These are phyloP conservation scores for Cinclus cinclus DNA, from an alignment of 2,113 vertebrate genomes.

Conservation along the genomic window DNA sequence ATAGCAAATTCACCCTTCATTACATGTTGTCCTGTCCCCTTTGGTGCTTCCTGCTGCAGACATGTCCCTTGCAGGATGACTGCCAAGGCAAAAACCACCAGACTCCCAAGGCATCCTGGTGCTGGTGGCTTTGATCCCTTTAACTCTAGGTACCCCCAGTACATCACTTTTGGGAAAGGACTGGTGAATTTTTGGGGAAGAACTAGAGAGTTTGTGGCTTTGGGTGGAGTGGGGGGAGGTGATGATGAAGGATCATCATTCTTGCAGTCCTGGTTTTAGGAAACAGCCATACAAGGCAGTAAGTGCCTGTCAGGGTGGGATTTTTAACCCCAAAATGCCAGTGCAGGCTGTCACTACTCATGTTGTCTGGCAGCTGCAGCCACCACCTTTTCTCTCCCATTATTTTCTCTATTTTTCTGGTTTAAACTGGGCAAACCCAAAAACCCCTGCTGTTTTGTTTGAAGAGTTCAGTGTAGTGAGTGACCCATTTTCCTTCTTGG, in stretches of 20 bases:
- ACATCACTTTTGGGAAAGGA: background rate
- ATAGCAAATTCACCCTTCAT: background rate
- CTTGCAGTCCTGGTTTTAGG: background rate
- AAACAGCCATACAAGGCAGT: background rate
- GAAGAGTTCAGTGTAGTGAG: background rate
- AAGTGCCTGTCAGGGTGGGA: background rate
- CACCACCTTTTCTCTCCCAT: background rate
- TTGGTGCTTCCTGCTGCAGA: background rate
- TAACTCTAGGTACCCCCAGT: background rate
- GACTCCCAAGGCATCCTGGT: fast-evolving
- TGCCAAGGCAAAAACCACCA: background rate
- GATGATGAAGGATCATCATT: background rate
- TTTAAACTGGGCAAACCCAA: background rate
- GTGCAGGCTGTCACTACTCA: background rate
- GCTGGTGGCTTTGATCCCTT: background rate
- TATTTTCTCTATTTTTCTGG: background rate
- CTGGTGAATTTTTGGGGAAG: background rate
- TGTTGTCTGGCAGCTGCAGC: background rate
- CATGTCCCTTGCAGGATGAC: background rate
- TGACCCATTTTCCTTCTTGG: conserved; percentile 33
- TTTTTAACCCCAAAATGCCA: background rate
- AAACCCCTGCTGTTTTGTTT: conserved; percentile 25
- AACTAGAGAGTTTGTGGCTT: background rate
- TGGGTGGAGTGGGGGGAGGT: background rate
- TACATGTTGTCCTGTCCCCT: fast-evolving